A percentile compares a stretch with the other conserved stretches of the same genome.
Conservation (phyloP, 2,113 vertebrate species). For the Chaetodon trifascialis region DNA sequence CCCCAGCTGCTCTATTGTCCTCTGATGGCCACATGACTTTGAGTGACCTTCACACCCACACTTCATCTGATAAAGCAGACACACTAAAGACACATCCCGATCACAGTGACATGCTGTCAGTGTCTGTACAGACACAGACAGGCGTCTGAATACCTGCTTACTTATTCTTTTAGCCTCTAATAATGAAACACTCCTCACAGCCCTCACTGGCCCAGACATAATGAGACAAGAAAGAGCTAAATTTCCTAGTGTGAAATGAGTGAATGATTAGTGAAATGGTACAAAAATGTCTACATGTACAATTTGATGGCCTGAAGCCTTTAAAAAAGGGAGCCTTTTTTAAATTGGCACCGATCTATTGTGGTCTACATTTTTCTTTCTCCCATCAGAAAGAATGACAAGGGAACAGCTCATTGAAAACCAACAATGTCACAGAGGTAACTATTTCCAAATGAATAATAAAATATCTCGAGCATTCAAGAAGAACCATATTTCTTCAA, state of each 20-base stretch:
- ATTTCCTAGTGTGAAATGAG: too few species aligned
- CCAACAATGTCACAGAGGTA: background rate
- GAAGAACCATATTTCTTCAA: background rate
- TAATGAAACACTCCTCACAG: background rate
- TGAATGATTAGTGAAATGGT: conserved; percentile 2
- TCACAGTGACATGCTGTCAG: conserved; percentile 8
- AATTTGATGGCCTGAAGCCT: background rate
- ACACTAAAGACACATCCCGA: conserved; percentile 39
- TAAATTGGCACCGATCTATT: background rate
- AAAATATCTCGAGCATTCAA: conserved; percentile 9
- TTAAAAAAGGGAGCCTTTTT: background rate
- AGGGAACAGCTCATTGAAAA: background rate
- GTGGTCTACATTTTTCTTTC: background rate
- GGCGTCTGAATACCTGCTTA: conserved; percentile 1
- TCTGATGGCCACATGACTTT: conserved; percentile 57
- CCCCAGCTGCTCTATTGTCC: conserved; percentile 68
- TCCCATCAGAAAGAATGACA: background rate
- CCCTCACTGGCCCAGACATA: background rate
- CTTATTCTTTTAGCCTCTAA: conserved; percentile 4
- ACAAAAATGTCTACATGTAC: background rate
- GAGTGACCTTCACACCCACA: conserved; percentile 59
- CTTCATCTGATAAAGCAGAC: conserved; percentile 57
- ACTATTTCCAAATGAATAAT: conserved; percentile 21
- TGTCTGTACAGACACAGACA: conserved; percentile 6
- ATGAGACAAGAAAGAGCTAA: conserved; percentile 1